A percentile compares a stretch with the other conserved stretches of the same genome.
phyloP scores from a whole-genome alignment of 37 sponge, comb jelly and placozoan genomes.

The Amphimedon queenslandica region DNA sequence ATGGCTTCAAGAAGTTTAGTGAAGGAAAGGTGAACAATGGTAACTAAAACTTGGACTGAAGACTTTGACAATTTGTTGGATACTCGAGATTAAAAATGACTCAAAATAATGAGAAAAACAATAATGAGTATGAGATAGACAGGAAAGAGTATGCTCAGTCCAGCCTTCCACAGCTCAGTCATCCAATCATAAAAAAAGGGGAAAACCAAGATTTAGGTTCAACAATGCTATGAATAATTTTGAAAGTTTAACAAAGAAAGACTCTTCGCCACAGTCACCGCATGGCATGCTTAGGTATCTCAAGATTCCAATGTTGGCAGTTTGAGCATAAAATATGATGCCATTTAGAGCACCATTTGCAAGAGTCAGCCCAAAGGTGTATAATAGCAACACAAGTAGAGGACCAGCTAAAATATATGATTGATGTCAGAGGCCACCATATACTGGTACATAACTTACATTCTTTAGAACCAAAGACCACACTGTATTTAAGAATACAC shows the following conservation, averaged over 20 bases:
- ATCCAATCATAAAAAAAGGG: neutral
- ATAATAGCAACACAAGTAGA: slow-evolving; percentile 31
- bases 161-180: neutral
- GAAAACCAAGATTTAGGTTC: neutral
- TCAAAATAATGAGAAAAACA: neutral
- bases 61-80: neutral
- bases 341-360: slow-evolving; percentile 36
- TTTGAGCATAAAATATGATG: slow-evolving; percentile 44
- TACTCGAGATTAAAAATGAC: neutral
- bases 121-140: neutral
- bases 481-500: slow-evolving; percentile 12
- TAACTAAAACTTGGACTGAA: neutral
- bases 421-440: neutral
- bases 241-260: too few species aligned
- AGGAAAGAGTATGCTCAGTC: neutral
- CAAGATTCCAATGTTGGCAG: neutral
- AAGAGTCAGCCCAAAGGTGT: slow-evolving; percentile 19
- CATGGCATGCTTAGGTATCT: too few species aligned
- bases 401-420: slow-evolving; percentile 17
- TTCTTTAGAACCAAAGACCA: slow-evolving; percentile 13
- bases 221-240: too few species aligned
- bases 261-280: too few species aligned
- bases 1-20: neutral
- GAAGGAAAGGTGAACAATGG: neutral
- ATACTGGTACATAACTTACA: slow-evolving; percentile 22